These are phyloP conservation scores for Tetragnatha montana DNA, from an alignment of 2,888 invertebrate species.

Conservation along the genomic window DNA sequence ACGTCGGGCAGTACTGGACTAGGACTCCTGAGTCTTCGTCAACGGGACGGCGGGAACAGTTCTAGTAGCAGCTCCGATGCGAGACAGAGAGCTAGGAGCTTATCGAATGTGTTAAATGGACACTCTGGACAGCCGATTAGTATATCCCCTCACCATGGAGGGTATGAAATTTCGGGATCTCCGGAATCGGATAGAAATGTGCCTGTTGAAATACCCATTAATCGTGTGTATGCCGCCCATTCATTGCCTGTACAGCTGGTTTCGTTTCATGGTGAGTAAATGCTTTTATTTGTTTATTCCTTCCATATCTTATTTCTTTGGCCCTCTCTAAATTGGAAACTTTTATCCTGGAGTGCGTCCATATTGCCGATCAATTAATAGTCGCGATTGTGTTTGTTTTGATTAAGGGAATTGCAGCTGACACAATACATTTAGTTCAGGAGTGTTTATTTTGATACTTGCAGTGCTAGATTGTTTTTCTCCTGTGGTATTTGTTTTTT, in stretches of 20 bases:
- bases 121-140: conserved; percentile 71
- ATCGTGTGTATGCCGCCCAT: conserved; percentile 81
- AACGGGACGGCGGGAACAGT: conserved; percentile 61
- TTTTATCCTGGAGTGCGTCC: neutral
- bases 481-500: too few relatives aligned
- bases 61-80: conserved; percentile 65
- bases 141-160: conserved; percentile 68
- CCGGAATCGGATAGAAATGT: conserved; percentile 70
- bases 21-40: conserved; percentile 61
- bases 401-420: too few relatives aligned
- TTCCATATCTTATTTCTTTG: too few relatives aligned
- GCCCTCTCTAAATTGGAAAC: neutral
- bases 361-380: too few relatives aligned
- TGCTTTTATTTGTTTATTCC: neutral
- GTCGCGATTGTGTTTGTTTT: too few relatives aligned
- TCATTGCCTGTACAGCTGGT: conserved; percentile 93
- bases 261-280: conserved; percentile 88
- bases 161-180: conserved; percentile 70
- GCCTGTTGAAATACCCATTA: conserved; percentile 70
- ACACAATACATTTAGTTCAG: too few relatives aligned
- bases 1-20: conserved; percentile 59
- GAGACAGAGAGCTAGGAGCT: conserved; percentile 72
- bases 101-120: conserved; percentile 72
- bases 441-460: too few relatives aligned
- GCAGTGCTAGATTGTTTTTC: too few relatives aligned